Conservation (phyloP, 1,140 invertebrate species). For the Brachionus koreanus region DNA sequence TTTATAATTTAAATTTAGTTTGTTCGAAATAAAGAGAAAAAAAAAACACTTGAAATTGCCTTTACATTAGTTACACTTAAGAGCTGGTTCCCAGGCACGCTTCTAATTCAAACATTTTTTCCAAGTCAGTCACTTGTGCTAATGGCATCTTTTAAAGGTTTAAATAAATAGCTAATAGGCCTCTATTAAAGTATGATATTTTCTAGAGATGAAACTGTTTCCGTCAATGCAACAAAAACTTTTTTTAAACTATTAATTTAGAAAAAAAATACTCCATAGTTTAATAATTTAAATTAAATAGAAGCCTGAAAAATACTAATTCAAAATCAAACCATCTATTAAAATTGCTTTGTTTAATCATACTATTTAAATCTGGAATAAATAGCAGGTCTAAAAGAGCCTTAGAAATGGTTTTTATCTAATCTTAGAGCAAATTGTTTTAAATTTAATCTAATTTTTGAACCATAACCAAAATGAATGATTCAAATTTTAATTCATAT, state of each 20-base stretch:
- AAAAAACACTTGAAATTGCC: background rate
- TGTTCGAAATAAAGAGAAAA: background rate
- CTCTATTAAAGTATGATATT: background rate
- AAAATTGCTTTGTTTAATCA: background rate
- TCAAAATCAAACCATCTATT: background rate
- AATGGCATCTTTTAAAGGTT: background rate
- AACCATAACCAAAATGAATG: background rate
- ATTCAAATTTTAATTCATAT: no score
- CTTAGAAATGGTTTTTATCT: background rate
- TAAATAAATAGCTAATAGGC: background rate
- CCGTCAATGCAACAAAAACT: background rate
- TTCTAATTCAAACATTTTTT: background rate
- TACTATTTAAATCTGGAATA: background rate
- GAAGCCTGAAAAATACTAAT: background rate
- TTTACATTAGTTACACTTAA: background rate
- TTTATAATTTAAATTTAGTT: background rate
- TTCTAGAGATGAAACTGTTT: background rate
- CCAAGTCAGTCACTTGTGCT: background rate
- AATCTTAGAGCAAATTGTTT: background rate
- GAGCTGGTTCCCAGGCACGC: background rate
- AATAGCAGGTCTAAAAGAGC: background rate
- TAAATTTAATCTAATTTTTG: background rate
- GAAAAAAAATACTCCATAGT: no score
- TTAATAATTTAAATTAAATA: no score
- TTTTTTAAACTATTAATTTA: background rate